Evolutionary conservation across 1,140 invertebrate species (phyloP).

Genomic region (Choristoneura fumiferana): DNA sequence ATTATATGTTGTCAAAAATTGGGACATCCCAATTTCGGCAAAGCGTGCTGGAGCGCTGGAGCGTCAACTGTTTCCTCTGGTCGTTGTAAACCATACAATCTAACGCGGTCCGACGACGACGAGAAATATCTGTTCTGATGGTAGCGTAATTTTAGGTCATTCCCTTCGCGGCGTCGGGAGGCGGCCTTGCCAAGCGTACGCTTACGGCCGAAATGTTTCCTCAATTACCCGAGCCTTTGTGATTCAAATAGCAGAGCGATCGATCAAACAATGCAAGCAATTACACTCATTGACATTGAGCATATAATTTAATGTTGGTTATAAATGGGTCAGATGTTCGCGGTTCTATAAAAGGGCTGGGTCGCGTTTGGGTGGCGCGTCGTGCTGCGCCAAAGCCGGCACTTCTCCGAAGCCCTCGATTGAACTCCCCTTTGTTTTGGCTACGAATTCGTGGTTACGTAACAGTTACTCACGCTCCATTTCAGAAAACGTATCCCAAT

Average conservation of each 20-base stretch:
- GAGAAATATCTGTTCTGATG: constrained; percentile 6
- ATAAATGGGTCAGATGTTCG: too few species aligned
- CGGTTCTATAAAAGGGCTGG: constrained; percentile 1
- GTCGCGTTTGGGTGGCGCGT: constrained; percentile 2
- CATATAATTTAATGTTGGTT: background rate
- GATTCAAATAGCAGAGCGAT: constrained; percentile 21
- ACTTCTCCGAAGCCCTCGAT: constrained; percentile 1
- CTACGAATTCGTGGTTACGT: constrained; percentile 7
- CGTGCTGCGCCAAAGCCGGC: background rate
- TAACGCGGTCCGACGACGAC: background rate
- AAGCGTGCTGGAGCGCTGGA: too few species aligned
- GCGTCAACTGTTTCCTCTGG: background rate
- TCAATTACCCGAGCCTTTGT: constrained; percentile 33
- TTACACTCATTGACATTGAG: constrained; percentile 28
- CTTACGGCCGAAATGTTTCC: constrained; percentile 27
- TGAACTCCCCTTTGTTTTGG: constrained; percentile 10
- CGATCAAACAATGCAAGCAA: constrained; percentile 26
- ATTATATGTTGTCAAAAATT: too few species aligned
- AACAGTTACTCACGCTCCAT: background rate
- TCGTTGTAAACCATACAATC: background rate
- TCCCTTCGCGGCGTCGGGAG: constrained; percentile 45
- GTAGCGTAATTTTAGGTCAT: constrained; percentile 55
- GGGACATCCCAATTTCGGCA: too few species aligned
- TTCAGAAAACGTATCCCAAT: too few species aligned
- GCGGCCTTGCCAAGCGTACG: constrained; percentile 36